phyloP scores from a whole-genome alignment of 2,113 vertebrate species.

The Himantopus leucocephalus region DNA sequence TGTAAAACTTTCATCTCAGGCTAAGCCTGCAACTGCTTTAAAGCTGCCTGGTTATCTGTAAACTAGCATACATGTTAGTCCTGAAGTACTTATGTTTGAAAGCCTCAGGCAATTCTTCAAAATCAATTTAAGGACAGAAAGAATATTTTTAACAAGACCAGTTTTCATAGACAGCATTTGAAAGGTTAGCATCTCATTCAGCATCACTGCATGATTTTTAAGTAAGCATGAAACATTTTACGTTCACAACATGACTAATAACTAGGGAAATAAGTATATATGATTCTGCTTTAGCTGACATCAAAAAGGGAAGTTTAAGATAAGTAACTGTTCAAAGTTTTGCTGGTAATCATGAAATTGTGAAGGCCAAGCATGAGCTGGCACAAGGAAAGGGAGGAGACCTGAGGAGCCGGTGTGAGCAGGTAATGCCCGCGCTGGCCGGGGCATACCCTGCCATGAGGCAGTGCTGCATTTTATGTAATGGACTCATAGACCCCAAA shows the following conservation, averaged over 20 bases:
- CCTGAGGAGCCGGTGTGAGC: not conserved
- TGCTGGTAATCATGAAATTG: not conserved
- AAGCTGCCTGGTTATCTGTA: not conserved
- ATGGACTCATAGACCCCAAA: not conserved
- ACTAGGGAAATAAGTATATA: not conserved
- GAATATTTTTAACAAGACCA: not conserved
- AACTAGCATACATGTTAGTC: not conserved
- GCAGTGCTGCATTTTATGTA: not conserved
- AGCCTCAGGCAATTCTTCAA: not conserved
- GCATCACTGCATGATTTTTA: not conserved
- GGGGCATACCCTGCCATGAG: not conserved
- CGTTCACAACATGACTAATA: not conserved
- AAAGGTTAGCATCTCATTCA: not conserved
- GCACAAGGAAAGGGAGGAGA: not conserved
- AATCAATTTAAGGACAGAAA: not conserved
- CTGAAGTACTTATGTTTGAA: not conserved
- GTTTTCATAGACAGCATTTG: not conserved
- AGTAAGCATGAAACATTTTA: not conserved
- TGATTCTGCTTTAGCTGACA: not conserved
- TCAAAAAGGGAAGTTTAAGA: not conserved
- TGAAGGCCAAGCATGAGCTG: not conserved
- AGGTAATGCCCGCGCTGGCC: accelerated
- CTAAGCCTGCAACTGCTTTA: not conserved
- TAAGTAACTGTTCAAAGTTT: not conserved
- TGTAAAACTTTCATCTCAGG: not conserved